A percentile compares a stretch with the other conserved stretches of the same genome.
phyloP scores from a whole-genome alignment of 2,888 invertebrate genomes.

The Drosophila atripex region DNA sequence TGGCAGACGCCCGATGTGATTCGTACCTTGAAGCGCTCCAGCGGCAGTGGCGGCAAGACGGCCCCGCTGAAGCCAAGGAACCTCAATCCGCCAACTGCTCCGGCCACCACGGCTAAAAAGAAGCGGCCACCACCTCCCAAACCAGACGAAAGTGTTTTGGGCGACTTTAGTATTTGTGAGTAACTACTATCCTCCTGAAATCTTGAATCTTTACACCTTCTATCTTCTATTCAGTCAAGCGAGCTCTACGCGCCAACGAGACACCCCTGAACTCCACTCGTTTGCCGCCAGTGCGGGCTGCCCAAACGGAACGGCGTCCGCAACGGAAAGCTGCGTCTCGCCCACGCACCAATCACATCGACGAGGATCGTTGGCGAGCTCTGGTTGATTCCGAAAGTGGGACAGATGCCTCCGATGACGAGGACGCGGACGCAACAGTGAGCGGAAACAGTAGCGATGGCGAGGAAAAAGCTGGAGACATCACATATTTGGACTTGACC shows the following conservation, averaged over 20 bases:
- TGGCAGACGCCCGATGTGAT: slow-evolving; percentile 83
- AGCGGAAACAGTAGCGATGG: slow-evolving; percentile 13
- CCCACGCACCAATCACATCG: slow-evolving; percentile 46
- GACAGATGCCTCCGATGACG: slow-evolving; percentile 76
- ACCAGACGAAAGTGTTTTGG: slow-evolving; percentile 71
- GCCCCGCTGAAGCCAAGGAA: slow-evolving; percentile 16
- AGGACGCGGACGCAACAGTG: slow-evolving; percentile 66
- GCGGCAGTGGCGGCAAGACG: slow-evolving; percentile 50
- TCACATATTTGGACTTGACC: slow-evolving; percentile 81
- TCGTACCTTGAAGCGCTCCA: slow-evolving; percentile 72
- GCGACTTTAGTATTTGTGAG: slow-evolving; percentile 81
- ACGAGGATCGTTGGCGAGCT: slow-evolving; percentile 67
- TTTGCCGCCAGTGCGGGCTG: slow-evolving; percentile 38
- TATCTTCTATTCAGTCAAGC: slow-evolving; percentile 37
- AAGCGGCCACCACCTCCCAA: neutral
- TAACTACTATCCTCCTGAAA: neutral
- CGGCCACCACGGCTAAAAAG: slow-evolving; percentile 25
- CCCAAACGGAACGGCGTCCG: slow-evolving; percentile 21
- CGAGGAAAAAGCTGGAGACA: slow-evolving; percentile 15
- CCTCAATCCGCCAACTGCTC: neutral
- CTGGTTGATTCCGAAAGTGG: slow-evolving; percentile 65
- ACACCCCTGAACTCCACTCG: slow-evolving; percentile 80
- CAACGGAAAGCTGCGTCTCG: slow-evolving; percentile 1
- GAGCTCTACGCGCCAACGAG: slow-evolving; percentile 56
- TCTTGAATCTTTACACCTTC: neutral